A percentile compares a stretch with the other conserved stretches of the same genome.
phyloP scores from a whole-genome alignment of 2,797 vertebrate genomes.

The Salmo trutta region DNA sequence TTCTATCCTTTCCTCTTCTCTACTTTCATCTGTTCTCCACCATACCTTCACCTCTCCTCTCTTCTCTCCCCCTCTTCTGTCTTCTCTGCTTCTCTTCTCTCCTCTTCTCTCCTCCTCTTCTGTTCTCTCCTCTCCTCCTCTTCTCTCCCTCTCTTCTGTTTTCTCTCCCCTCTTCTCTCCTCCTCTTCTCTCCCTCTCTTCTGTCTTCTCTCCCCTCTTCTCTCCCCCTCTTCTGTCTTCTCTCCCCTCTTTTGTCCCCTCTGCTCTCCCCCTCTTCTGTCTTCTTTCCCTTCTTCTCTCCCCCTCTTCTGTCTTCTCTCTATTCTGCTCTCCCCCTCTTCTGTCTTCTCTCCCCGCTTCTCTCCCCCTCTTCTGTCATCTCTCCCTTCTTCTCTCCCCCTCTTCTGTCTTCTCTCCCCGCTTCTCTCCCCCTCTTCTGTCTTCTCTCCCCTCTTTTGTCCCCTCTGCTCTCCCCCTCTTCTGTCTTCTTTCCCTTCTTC shows the following conservation, averaged over 20 bases:
- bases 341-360: conserved; percentile 40
- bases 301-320: neutral
- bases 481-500: too few species aligned
- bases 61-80: neutral
- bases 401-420: too few species aligned
- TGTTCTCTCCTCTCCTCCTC: neutral
- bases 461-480: too few species aligned
- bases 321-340: neutral
- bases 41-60: neutral
- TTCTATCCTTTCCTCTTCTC: neutral
- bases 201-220: conserved; percentile 8
- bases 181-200: too few species aligned
- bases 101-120: neutral
- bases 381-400: too few species aligned
- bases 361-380: conserved; percentile 11
- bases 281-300: too few species aligned
- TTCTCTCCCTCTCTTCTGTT: conserved; percentile 17
- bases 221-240: conserved; percentile 38
- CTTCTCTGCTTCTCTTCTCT: too few species aligned
- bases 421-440: too few species aligned
- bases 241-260: neutral
- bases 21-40: conserved; percentile 41
- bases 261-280: too few species aligned
- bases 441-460: too few species aligned
- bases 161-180: neutral